Conservation (phyloP, 2,113 vertebrate genomes). For the Heterotis niloticus region DNA sequence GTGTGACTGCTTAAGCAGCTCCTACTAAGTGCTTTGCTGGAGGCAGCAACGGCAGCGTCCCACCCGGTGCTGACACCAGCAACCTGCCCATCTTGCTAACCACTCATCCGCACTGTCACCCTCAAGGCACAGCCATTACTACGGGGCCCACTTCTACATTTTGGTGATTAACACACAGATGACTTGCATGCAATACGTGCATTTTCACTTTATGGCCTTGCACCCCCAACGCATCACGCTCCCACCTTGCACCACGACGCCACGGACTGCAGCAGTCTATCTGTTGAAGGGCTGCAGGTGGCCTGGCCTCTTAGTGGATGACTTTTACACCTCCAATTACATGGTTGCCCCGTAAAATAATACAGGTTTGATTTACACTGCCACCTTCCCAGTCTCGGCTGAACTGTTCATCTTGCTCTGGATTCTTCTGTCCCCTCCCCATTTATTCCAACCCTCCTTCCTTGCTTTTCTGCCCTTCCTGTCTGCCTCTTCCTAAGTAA, state of each 20-base stretch:
- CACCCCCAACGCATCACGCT: neutral
- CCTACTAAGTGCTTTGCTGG: neutral
- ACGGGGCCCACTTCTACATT: neutral
- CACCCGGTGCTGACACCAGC: neutral
- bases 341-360: constrained; percentile 37
- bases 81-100: neutral
- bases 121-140: neutral
- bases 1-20: neutral
- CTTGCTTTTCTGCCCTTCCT: neutral
- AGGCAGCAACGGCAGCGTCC: neutral
- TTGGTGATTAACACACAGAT: too few relatives aligned
- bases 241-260: neutral
- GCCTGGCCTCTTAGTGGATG: constrained; percentile 40
- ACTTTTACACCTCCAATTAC: constrained; percentile 46
- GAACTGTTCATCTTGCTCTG: neutral
- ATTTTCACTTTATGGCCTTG: neutral
- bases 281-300: constrained; percentile 43
- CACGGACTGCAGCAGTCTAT: constrained; percentile 27
- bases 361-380: constrained; percentile 44
- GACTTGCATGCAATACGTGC: neutral
- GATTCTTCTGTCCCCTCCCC: neutral
- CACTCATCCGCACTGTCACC: neutral
- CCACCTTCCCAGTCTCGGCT: neutral
- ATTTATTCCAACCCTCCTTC: neutral
- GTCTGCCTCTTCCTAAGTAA: neutral